These are phyloP conservation scores for Tragelaphus buxtoni DNA, from an alignment of 2,113 vertebrate genomes.

Conservation along the genomic window DNA sequence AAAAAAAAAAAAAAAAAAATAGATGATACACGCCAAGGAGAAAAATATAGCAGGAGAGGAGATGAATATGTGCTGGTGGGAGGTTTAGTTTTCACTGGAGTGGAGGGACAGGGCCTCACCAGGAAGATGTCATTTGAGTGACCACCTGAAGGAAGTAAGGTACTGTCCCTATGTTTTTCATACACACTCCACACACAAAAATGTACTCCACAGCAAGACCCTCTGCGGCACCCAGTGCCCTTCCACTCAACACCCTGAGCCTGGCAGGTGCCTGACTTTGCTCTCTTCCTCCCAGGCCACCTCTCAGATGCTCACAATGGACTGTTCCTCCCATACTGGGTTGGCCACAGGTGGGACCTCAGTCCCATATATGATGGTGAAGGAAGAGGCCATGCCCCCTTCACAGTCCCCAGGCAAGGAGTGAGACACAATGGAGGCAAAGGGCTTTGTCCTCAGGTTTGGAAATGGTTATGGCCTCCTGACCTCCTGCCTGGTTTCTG, in stretches of 20 bases:
- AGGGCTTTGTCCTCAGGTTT: background rate
- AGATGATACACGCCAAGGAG: background rate
- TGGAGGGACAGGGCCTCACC: rapidly evolving
- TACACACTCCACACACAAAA: rapidly evolving
- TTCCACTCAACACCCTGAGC: background rate
- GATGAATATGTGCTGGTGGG: rapidly evolving
- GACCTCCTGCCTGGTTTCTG: background rate
- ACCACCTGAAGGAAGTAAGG: background rate
- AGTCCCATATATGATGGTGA: background rate
- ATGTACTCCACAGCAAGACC: rapidly evolving
- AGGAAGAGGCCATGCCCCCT: background rate
- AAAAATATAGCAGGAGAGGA: background rate
- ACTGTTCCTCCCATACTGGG: background rate
- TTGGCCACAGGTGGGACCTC: background rate
- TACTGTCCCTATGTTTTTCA: background rate
- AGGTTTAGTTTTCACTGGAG: background rate
- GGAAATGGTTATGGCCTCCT: background rate
- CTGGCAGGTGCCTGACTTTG: background rate
- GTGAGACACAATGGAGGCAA: background rate
- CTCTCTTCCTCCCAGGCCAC: background rate
- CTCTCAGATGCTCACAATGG: background rate
- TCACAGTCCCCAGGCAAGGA: background rate
- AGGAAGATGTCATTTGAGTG: background rate
- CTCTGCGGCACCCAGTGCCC: background rate
- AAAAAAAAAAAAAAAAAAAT: no score